Evolutionary conservation across 2,113 vertebrate genomes (phyloP), one percentile per base, ranked within the genome.

Genomic region (Hippopotamus amphibius): DNA sequence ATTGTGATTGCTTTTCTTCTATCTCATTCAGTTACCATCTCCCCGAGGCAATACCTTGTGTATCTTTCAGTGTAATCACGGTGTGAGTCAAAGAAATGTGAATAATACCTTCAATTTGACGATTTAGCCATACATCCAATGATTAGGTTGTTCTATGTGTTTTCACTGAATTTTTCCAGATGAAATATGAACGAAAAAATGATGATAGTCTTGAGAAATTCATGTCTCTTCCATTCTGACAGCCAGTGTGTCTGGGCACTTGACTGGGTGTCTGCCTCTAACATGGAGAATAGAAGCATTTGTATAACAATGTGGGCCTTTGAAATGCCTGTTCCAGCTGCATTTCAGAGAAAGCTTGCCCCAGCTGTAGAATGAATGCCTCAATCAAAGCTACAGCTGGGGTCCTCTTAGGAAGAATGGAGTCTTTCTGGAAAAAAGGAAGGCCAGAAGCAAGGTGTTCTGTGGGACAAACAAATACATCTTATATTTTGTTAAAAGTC

Each of bases 301-400:
- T 97, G 61, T 97, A 68, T 91, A 96, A 96, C 80, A 97, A 57
- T 92, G 28, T 61, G 43, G 41, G 65, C 68, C 79, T 97, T 91
- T 96, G 86, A 96, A 97, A 96, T 88, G 91, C 53, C 61, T 85
- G 7, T 63, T 57, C 65, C 86, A 97, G 91, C 76, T 89, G 93
- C 65, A 65, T 68, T 88, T 79, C 30, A 43, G n/a, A 94, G 87
- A 89, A 91, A 95, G 57, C 65, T 80, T 76, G 22, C 11, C 94
- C 88, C 86, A 97, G 65, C 83, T 96, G 50, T 94, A 84, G 30
- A 55, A 72, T 96, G 95, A 96, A 97, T 97, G 86, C 89, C 46
- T 97, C 97, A 98, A 96, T 97, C 95, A 96, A 26, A 61, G 30
- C 33, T 93, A 81, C 59, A 97, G 96, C 95, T 97, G 93, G 41